Evolutionary conservation across 2,888 invertebrate genomes (phyloP).

Genomic region (Drosophila anomalata): DNA sequence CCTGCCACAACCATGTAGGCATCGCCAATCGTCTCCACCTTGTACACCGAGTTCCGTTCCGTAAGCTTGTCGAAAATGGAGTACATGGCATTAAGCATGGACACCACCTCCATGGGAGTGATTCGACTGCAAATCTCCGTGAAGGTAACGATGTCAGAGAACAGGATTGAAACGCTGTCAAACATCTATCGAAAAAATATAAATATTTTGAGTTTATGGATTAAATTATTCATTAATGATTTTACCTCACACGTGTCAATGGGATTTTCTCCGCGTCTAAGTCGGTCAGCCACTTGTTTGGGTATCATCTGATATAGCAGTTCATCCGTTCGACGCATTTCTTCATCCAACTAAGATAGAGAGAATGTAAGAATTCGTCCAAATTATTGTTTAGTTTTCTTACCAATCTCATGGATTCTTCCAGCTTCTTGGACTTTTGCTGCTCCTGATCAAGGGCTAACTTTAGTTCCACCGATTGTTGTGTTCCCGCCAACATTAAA

Average conservation of each 20-base stretch:
- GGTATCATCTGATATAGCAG: constrained; percentile 99
- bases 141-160: constrained; percentile 99
- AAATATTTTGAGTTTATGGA: background rate
- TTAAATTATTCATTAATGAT: background rate
- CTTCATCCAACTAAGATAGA: constrained; percentile 91
- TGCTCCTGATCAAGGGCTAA: constrained; percentile 98
- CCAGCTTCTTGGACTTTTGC: constrained; percentile 97
- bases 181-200: constrained; percentile 91
- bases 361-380: no score
- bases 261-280: constrained; percentile 96
- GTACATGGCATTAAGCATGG: constrained; percentile 98
- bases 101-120: constrained; percentile 98
- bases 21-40: constrained; percentile 99
- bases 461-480: constrained; percentile 98
- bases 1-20: constrained; percentile 99
- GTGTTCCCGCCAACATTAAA: constrained; percentile 97
- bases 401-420: constrained; percentile 93
- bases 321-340: constrained; percentile 98
- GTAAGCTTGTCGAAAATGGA: constrained; percentile 98
- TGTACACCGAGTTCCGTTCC: constrained; percentile 96
- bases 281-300: constrained; percentile 96
- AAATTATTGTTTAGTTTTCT: background rate
- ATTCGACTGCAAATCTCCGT: constrained; percentile 98
- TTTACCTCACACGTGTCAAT: constrained; percentile 97
- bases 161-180: constrained; percentile 96